Evolutionary conservation across 2,113 vertebrate species (phyloP).

Genomic region (Chionodraco myersi): DNA sequence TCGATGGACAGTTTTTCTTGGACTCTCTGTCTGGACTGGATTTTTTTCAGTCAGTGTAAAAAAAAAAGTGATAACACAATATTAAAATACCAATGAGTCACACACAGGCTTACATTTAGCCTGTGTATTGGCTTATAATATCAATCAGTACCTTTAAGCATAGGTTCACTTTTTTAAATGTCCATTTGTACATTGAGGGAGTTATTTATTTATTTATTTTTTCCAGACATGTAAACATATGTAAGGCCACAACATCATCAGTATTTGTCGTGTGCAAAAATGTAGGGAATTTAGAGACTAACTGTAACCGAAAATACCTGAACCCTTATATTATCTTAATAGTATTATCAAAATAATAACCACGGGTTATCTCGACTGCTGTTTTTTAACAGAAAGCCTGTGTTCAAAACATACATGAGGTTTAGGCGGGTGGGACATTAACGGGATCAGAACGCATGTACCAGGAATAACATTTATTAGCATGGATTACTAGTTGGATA

Average conservation of each 20-base stretch:
- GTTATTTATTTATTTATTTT: neutral
- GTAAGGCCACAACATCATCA: neutral
- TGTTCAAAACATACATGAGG: too few relatives aligned
- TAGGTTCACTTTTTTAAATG: neutral
- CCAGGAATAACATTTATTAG: too few relatives aligned
- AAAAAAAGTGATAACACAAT: slow-evolving; percentile 24
- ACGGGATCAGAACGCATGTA: too few relatives aligned
- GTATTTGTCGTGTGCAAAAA: neutral
- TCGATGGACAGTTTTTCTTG: slow-evolving; percentile 12
- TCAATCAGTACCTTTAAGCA: neutral
- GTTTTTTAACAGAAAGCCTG: too few relatives aligned
- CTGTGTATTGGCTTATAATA: neutral
- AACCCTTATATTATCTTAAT: too few relatives aligned
- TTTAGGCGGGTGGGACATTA: too few relatives aligned
- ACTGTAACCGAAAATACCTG: neutral
- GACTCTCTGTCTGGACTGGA: neutral
- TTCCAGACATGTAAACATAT: neutral
- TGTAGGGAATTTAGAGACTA: neutral
- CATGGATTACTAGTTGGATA: too few relatives aligned
- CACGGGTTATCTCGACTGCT: too few relatives aligned
- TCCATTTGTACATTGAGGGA: neutral
- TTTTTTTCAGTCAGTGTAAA: slow-evolving; percentile 25
- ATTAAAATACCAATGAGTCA: slow-evolving; percentile 57
- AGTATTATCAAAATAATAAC: too few relatives aligned
- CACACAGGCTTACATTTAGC: neutral